Evolutionary conservation across 2,888 invertebrate genomes (phyloP), one percentile per base, ranked within the genome.

Genomic region (Meliscaeva auricollis): DNA sequence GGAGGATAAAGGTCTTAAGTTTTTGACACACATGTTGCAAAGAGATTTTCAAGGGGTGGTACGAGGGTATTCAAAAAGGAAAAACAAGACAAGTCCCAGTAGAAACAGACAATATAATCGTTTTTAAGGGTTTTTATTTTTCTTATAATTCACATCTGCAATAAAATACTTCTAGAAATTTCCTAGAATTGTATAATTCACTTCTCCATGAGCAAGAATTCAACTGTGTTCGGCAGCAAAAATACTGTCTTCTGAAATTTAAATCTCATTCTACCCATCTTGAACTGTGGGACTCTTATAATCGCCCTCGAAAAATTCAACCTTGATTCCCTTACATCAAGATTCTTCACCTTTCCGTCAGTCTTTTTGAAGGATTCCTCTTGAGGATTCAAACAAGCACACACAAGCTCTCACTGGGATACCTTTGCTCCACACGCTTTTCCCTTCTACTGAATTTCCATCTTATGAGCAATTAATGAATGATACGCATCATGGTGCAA

Each of bases 391-490:
- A 78, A 69, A 78, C 32, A 70, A 73, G 74, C 74, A 56, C 50
- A 58, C 38, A 48, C 46, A 80, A 80, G 68, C 38, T 22, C 60
- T 11, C 38, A 3, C 38, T 3, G 35, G 7, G 20, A 20, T 26
- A n/a, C 22, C 4, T 44, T 9, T 38, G 6, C 38, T 38, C 38
- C 13, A 38, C 56, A 66, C 11, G 50, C 76, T 62, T 56, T 64
- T 74, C 58, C 54, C 66, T 75, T 75, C 48, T 41, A 8, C 9
- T 9, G 3, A 79, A 70, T 79, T 79, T 79, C 22, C 74, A 77
- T 75, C 70, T 75, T 64, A 79, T 75, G 84, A 84, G 84, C 79
- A 84, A 84, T 79, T 79, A 84, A 79, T 73, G 82, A 79, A 75
- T 56, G 78, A 62, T 75, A 72, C 79, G 79, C 54, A 54, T 54